These are phyloP conservation scores for Harpalus rufipes DNA, from an alignment of 2,888 invertebrate species.

Conservation along the genomic window DNA sequence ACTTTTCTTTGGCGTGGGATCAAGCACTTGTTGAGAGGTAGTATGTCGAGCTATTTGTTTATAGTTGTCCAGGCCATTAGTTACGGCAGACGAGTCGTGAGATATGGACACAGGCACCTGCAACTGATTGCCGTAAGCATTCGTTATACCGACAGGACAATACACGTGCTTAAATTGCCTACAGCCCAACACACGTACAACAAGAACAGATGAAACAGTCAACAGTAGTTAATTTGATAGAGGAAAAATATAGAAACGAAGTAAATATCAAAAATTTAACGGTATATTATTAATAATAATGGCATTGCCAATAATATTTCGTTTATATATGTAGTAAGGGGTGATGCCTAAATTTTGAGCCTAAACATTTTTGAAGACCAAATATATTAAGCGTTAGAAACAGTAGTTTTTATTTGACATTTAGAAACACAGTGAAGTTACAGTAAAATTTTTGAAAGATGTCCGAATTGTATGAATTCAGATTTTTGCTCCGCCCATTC, in stretches of 20 bases:
- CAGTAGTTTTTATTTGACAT: too few relatives aligned
- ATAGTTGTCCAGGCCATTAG: conserved; percentile 32
- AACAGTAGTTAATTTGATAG: background rate
- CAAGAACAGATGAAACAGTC: background rate
- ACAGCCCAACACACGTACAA: background rate
- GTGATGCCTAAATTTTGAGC: too few relatives aligned
- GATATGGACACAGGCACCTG: conserved; percentile 51
- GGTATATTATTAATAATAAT: too few relatives aligned
- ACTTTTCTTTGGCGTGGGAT: conserved; percentile 35
- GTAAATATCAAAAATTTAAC: background rate
- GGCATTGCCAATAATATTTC: too few relatives aligned
- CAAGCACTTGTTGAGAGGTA: background rate
- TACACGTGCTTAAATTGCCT: conserved; percentile 36
- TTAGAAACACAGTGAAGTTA: too few relatives aligned
- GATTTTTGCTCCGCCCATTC: too few relatives aligned
- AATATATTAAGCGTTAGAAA: too few relatives aligned
- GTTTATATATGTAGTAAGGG: too few relatives aligned
- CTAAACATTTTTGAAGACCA: too few relatives aligned
- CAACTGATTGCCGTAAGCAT: conserved; percentile 35
- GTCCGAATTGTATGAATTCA: too few relatives aligned
- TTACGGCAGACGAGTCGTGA: conserved; percentile 42
- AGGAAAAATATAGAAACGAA: background rate
- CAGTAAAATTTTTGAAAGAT: too few relatives aligned
- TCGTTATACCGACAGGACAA: conserved; percentile 52
- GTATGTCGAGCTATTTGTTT: conserved; percentile 30